These are phyloP conservation scores for Sebastes reedi DNA, from an alignment of 2,797 vertebrate species.

Conservation along the genomic window DNA sequence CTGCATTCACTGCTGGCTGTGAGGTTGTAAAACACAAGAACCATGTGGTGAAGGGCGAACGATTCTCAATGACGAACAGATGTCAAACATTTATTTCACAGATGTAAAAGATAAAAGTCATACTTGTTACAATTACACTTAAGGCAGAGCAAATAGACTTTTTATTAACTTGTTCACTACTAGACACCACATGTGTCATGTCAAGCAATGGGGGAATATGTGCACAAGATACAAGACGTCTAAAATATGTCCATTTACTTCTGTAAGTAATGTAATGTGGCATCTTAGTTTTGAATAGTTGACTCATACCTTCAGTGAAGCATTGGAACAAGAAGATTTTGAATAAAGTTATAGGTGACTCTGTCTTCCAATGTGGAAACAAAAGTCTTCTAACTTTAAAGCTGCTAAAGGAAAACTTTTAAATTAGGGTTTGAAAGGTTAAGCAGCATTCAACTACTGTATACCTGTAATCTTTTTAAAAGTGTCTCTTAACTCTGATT, in stretches of 20 bases:
- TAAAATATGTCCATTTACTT: not conserved
- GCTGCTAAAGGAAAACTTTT: not conserved
- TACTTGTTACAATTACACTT: not conserved
- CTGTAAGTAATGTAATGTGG: not conserved
- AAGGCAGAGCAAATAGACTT: not conserved
- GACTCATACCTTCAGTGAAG: not conserved
- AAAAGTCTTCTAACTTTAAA: not conserved
- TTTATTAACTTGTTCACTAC: not conserved
- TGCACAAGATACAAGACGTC: not conserved
- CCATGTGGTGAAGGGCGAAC: not conserved
- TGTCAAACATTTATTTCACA: not conserved
- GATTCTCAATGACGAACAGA: not conserved
- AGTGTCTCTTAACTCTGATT: not conserved
- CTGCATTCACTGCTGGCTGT: constrained; percentile 89
- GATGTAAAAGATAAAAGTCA: not conserved
- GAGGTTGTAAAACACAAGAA: constrained; percentile 82
- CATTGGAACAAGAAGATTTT: not conserved
- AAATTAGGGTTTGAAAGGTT: not conserved
- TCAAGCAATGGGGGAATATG: not conserved
- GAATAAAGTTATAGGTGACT: not conserved
- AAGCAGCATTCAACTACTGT: not conserved
- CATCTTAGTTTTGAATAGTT: not conserved
- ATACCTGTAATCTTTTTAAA: not conserved
- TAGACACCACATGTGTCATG: not conserved
- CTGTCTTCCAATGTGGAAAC: not conserved